These are phyloP conservation scores for Tinea semifulvella DNA, from an alignment of 2,888 invertebrate genomes.

Conservation along the genomic window DNA sequence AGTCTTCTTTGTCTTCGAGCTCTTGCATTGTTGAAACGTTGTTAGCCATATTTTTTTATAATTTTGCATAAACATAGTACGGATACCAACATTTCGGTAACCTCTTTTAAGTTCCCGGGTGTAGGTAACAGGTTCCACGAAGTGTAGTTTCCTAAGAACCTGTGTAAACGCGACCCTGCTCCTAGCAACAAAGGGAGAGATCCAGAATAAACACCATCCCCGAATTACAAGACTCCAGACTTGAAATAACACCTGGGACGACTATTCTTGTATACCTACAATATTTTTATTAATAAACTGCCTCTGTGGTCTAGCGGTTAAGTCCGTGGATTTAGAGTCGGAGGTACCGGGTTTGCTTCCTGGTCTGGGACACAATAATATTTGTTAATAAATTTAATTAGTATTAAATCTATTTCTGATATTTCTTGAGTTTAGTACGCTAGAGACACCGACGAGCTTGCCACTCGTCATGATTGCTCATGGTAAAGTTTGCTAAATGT, in stretches of 20 bases:
- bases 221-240: slow-evolving; percentile 2
- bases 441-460: no score
- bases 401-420: no score
- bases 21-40: neutral
- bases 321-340: no score
- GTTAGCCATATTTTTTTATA: neutral
- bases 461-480: no score
- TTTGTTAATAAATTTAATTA: no score
- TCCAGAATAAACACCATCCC: slow-evolving; percentile 10
- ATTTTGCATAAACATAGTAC: neutral
- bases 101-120: neutral
- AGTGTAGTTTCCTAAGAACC: slow-evolving; percentile 3
- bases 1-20: neutral
- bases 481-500: no score
- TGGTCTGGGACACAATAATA: no score
- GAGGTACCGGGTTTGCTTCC: no score
- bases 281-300: no score
- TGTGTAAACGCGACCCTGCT: slow-evolving; percentile 7
- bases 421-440: no score
- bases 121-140: slow-evolving; percentile 5
- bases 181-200: slow-evolving; percentile 8
- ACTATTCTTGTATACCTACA: neutral
- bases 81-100: neutral
- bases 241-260: slow-evolving; percentile 4
- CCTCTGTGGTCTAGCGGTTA: no score